These are phyloP conservation scores for Gallinago paraguaiae DNA, from an alignment of 2,113 vertebrate genomes.

Conservation along the genomic window DNA sequence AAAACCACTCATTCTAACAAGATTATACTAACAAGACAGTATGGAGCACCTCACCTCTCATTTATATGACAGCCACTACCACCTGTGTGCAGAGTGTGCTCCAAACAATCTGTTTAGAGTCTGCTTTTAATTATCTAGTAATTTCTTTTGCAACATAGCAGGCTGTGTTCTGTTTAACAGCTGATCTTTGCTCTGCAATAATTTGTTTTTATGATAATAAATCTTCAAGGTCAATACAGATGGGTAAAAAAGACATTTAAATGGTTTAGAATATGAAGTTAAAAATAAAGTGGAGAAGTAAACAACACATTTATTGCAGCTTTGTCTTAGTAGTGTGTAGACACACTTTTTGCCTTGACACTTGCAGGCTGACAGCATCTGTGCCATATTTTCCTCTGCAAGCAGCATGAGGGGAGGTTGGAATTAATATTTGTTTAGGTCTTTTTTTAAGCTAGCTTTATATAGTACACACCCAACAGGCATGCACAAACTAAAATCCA, in stretches of 20 bases:
- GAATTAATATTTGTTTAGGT: background rate
- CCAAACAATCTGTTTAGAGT: background rate
- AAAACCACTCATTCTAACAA: rapidly evolving
- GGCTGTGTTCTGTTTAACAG: background rate
- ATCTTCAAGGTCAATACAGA: background rate
- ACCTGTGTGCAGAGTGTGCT: background rate
- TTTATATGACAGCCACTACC: background rate
- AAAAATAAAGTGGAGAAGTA: background rate
- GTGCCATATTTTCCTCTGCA: background rate
- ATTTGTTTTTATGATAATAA: background rate
- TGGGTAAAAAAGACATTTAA: background rate
- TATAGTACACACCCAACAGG: background rate
- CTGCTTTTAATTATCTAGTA: background rate
- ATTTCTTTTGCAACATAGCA: background rate
- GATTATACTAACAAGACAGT: background rate
- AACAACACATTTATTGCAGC: background rate
- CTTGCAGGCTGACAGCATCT: background rate
- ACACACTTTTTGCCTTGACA: background rate
- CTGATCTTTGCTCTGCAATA: background rate
- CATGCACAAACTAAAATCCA: background rate
- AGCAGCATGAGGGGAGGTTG: background rate
- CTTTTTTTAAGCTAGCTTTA: background rate
- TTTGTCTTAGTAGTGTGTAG: background rate
- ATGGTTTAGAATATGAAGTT: background rate
- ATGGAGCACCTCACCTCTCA: background rate